Conservation (phyloP, 2,888 invertebrate species). For the Nephrocerus scutellatus region DNA sequence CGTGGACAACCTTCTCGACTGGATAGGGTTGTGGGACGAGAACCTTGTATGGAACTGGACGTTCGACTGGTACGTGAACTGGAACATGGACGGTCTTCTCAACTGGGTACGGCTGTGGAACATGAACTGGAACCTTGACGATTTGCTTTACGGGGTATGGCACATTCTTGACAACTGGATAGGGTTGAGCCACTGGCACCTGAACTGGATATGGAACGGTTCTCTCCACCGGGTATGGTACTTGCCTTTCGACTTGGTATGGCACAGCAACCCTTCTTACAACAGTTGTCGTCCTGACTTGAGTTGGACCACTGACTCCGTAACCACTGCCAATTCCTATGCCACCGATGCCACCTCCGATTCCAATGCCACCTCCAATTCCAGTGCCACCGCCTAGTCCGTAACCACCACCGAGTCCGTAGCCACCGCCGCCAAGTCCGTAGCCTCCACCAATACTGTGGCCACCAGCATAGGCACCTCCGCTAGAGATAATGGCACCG, state of each 20-base stretch:
- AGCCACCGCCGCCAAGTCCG: constrained; percentile 44
- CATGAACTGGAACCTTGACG: constrained; percentile 63
- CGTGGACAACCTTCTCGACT: constrained; percentile 67
- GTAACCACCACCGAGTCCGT: constrained; percentile 39
- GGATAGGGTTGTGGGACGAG: constrained; percentile 68
- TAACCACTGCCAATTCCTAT: constrained; percentile 49
- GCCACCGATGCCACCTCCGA: constrained; percentile 26
- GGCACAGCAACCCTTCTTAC: constrained; percentile 67
- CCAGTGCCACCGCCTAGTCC: constrained; percentile 25
- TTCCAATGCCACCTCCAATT: constrained; percentile 28
- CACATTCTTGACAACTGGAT: constrained; percentile 60
- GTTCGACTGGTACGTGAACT: constrained; percentile 63
- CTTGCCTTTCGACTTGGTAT: constrained; percentile 59
- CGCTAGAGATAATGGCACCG: constrained; percentile 46
- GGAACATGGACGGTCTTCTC: constrained; percentile 58
- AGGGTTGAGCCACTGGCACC: constrained; percentile 59
- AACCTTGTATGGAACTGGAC: constrained; percentile 64
- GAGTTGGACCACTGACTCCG: constrained; percentile 44
- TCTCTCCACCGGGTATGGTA: constrained; percentile 67
- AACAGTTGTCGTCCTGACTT: constrained; percentile 60
- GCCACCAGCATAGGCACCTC: constrained; percentile 41
- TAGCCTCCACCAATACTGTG: constrained; percentile 51
- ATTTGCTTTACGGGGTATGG: constrained; percentile 58
- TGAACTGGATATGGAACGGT: constrained; percentile 62
- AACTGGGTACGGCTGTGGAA: constrained; percentile 58